Percentiles rank a stretch among this genome's conserved stretches.
Evolutionary conservation across 2,113 vertebrate species (phyloP).

Genomic region (Rhodinocichla rosea): DNA sequence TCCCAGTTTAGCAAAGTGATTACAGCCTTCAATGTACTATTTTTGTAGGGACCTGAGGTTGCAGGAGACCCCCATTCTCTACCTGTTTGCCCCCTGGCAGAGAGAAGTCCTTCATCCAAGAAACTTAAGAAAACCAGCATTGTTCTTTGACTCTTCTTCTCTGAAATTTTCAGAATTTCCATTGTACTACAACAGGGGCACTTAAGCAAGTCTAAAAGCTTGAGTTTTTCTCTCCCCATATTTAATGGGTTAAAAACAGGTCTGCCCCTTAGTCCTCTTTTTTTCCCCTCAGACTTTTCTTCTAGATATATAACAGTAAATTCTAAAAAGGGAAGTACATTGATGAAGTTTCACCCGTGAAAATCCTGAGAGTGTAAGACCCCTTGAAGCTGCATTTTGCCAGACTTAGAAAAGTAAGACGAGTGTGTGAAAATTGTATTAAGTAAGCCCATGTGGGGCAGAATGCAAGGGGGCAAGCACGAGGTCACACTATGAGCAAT

Average conservation of each 20-base stretch:
- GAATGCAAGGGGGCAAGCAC: neutral
- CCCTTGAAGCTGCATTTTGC: neutral
- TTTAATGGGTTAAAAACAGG: neutral
- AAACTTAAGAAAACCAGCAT: neutral
- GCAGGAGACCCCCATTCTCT: neutral
- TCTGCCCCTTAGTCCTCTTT: neutral
- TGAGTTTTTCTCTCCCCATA: neutral
- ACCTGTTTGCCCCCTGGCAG: neutral
- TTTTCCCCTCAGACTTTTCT: neutral
- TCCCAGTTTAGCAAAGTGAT: neutral
- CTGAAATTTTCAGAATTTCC: neutral
- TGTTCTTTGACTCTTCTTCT: neutral
- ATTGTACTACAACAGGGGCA: neutral
- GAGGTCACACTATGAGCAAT: neutral
- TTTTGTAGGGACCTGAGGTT: neutral
- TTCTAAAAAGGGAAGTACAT: neutral
- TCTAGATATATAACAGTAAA: neutral
- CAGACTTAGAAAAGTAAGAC: neutral
- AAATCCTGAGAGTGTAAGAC: neutral
- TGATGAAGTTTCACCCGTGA: rapidly evolving
- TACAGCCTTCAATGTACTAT: neutral
- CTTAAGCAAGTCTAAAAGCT: neutral
- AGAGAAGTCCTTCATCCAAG: neutral
- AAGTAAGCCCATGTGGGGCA: neutral
- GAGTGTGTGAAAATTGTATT: neutral